These are phyloP conservation scores for Drymodes brunneopygia DNA, from an alignment of 2,113 vertebrate species.

Conservation along the genomic window DNA sequence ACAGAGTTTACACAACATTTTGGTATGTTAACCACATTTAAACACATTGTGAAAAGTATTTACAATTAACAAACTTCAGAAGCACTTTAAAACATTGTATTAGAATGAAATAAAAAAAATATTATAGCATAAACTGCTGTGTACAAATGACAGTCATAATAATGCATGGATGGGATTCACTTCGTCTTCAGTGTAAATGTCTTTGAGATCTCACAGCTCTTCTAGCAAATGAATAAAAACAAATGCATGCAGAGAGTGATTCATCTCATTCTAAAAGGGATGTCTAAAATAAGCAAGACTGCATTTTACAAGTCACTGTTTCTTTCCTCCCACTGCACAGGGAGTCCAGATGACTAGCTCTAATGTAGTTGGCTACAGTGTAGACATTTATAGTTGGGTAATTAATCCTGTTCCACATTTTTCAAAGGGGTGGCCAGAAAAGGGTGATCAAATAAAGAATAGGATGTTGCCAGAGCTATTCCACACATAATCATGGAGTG, in stretches of 20 bases:
- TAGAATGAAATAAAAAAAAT: neutral
- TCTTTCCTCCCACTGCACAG: neutral
- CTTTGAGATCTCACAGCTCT: neutral
- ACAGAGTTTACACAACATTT: neutral
- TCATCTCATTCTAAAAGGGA: neutral
- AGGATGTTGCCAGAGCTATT: neutral
- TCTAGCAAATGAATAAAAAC: neutral
- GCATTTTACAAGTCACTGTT: neutral
- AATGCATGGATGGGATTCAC: neutral
- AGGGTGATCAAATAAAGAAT: neutral
- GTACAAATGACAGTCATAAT: neutral
- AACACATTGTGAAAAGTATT: neutral
- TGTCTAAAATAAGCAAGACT: constrained; percentile 16
- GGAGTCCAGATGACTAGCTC: neutral
- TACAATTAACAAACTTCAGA: neutral
- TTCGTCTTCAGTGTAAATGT: neutral
- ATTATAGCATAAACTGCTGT: neutral
- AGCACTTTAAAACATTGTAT: neutral
- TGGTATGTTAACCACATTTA: neutral
- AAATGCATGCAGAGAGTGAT: neutral
- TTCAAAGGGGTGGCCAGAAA: neutral
- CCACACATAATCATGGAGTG: neutral
- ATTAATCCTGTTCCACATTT: neutral
- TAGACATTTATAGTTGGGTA: neutral
- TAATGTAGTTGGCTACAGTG: neutral